These are phyloP conservation scores for Lasioglossum marginatum DNA, from an alignment of 2,888 invertebrate species.

Conservation along the genomic window DNA sequence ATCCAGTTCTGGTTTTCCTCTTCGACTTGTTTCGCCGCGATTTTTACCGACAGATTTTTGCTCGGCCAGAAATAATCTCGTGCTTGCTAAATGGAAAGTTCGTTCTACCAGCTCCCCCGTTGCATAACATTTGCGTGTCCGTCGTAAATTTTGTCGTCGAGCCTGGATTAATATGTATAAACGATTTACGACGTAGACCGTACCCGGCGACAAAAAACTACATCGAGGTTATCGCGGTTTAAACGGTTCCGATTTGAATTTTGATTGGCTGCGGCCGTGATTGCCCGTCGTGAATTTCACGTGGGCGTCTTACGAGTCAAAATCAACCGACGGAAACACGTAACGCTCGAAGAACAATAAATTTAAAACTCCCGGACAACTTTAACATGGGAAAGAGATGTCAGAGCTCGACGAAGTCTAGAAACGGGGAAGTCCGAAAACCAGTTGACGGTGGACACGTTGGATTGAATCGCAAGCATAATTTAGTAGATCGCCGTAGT, in stretches of 20 bases:
- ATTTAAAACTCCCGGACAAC: not conserved
- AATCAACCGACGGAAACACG: not conserved
- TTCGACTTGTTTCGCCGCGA: too few species aligned
- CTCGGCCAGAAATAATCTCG: not conserved
- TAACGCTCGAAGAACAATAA: constrained; percentile 9
- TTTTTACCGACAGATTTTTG: not conserved
- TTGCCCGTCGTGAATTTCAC: constrained; percentile 17
- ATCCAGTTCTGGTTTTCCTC: not conserved
- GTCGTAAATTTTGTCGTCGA: constrained; percentile 42
- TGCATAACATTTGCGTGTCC: constrained; percentile 22
- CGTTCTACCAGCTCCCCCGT: constrained; percentile 9
- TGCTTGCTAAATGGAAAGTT: constrained; percentile 31
- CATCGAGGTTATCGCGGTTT: constrained; percentile 15
- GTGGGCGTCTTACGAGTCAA: constrained; percentile 22
- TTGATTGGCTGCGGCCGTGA: constrained; percentile 30
- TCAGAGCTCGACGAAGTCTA: not conserved
- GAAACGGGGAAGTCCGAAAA: constrained; percentile 34
- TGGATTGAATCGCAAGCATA: constrained; percentile 11
- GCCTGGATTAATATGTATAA: constrained; percentile 44
- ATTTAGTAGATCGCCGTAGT: not conserved
- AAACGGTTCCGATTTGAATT: constrained; percentile 40
- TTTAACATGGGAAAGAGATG: not conserved
- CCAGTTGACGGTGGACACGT: constrained; percentile 19
- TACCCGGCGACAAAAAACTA: constrained; percentile 20
- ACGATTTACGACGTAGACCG: constrained; percentile 25